Percentiles rank a stretch among this genome's conserved stretches.
Evolutionary conservation across 1,140 invertebrate genomes (phyloP).

Genomic region (Bombus cullumanus): DNA sequence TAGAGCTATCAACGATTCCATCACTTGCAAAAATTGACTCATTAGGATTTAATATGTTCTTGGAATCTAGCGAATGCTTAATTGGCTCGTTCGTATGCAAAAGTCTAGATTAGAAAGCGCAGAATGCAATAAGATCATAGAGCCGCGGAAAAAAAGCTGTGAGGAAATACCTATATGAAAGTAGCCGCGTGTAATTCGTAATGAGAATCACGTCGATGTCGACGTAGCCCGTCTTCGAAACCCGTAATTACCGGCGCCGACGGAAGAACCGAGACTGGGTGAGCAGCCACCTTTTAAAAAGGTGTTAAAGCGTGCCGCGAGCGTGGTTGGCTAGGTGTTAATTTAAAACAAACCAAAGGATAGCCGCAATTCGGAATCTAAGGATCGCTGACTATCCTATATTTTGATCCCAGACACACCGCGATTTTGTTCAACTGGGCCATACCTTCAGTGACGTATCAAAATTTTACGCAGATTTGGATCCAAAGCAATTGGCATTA

Average conservation of each 20-base stretch:
- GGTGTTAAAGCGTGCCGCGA: conserved; percentile 77
- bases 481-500: neutral
- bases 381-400: conserved; percentile 23
- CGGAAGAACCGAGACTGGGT: conserved; percentile 32
- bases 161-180: neutral
- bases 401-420: neutral
- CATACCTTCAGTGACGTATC: conserved; percentile 43
- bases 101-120: neutral
- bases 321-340: conserved; percentile 72
- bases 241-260: conserved; percentile 68
- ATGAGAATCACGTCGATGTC: conserved; percentile 64
- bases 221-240: conserved; percentile 41
- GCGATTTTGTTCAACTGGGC: neutral
- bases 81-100: neutral
- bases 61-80: neutral
- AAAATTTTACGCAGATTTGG: neutral
- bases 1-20: neutral
- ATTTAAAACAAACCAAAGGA: conserved; percentile 77
- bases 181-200: conserved; percentile 43
- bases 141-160: neutral
- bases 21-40: neutral
- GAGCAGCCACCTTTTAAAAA: conserved; percentile 71
- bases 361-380: conserved; percentile 58
- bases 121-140: conserved; percentile 15
- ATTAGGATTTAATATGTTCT: neutral